A percentile compares a stretch with the other conserved stretches of the same genome.
These are phyloP conservation scores for Rutpela maculata DNA, from an alignment of 2,888 invertebrate genomes.

Conservation along the genomic window DNA sequence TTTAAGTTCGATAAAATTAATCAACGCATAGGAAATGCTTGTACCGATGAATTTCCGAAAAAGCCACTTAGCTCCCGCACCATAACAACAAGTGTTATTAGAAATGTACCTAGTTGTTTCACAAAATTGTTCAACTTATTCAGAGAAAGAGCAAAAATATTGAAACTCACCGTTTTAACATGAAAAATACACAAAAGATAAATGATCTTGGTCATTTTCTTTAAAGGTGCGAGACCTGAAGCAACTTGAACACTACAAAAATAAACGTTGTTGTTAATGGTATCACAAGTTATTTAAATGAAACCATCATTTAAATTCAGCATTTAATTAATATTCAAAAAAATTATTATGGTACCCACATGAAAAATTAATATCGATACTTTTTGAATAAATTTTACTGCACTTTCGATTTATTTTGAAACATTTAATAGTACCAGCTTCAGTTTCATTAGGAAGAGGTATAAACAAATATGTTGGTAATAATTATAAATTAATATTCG, in stretches of 20 bases:
- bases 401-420: constrained; percentile 18
- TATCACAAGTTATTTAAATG: background rate
- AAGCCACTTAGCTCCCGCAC: too few species aligned
- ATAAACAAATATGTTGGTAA: constrained; percentile 12
- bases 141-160: background rate
- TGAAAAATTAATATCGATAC: constrained; percentile 19
- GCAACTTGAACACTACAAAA: background rate
- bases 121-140: too few species aligned
- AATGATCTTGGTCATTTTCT: background rate
- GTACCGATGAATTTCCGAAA: too few species aligned
- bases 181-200: background rate
- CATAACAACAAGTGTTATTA: too few species aligned
- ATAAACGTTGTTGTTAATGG: background rate
- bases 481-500: constrained; percentile 23
- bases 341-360: constrained; percentile 29
- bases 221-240: background rate
- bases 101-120: too few species aligned
- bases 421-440: constrained; percentile 24
- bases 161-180: background rate
- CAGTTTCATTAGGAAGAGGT: background rate
- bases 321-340: constrained; percentile 12
- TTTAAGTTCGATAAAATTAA: too few species aligned
- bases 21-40: too few species aligned
- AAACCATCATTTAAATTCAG: constrained; percentile 18
- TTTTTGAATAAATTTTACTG: constrained; percentile 35